phyloP scores from a whole-genome alignment of 1,140 invertebrate species.

The Pogonognathellus flavescens region DNA sequence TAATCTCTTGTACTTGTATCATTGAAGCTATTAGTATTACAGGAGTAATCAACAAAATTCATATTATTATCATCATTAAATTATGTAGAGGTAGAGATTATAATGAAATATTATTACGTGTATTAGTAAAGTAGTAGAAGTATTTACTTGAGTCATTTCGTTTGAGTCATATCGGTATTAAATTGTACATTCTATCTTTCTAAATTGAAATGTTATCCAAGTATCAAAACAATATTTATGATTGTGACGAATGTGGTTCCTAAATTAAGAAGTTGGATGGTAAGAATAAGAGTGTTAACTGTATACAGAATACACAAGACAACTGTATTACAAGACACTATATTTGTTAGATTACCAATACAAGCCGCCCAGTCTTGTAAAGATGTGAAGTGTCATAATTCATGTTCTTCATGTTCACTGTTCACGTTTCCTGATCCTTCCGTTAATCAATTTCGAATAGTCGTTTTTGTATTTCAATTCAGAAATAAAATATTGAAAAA shows the following conservation, averaged over 20 bases:
- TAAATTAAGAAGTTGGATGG: slow-evolving; percentile 11
- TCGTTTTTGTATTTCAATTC: slow-evolving; percentile 48
- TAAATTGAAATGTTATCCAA: background rate
- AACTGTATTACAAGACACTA: background rate
- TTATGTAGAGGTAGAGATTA: too few species aligned
- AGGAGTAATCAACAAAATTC: too few species aligned
- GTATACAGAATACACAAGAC: background rate
- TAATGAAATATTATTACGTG: too few species aligned
- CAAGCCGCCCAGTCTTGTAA: slow-evolving; percentile 35
- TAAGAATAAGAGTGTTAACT: background rate
- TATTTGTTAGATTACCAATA: slow-evolving; percentile 2
- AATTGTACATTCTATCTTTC: background rate
- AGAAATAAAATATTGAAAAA: slow-evolving; percentile 43
- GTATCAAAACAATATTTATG: background rate
- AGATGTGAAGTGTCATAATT: slow-evolving; percentile 20
- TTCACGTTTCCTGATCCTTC: slow-evolving; percentile 37
- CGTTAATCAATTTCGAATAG: slow-evolving; percentile 35
- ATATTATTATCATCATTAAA: too few species aligned
- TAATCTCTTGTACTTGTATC: too few species aligned
- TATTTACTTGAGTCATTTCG: background rate
- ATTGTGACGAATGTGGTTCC: background rate
- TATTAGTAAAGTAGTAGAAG: background rate
- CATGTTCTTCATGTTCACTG: slow-evolving; percentile 43
- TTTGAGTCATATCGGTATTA: background rate
- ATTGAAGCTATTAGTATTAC: too few species aligned